phyloP scores from a whole-genome alignment of 2,113 vertebrate species.

The Charina bottae region DNA sequence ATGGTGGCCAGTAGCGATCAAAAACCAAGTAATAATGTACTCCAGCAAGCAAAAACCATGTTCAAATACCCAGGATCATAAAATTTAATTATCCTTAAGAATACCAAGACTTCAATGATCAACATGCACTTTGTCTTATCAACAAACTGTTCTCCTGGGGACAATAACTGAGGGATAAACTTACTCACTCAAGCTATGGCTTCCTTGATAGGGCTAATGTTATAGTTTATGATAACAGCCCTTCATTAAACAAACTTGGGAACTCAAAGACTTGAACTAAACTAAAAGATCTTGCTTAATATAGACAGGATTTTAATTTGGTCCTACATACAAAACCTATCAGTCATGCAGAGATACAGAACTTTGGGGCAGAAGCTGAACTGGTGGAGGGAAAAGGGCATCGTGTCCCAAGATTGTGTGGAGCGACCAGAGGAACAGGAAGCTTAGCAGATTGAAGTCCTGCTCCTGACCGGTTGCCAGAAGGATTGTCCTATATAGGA shows the following conservation, averaged over 20 bases:
- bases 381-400: background rate
- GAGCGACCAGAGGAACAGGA: background rate
- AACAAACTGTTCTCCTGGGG: background rate
- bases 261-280: background rate
- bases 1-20: background rate
- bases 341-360: background rate
- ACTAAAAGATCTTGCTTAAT: background rate
- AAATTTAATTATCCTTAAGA: constrained; percentile 5
- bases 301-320: background rate
- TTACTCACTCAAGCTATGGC: background rate
- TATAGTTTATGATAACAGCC: background rate
- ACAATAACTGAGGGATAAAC: background rate
- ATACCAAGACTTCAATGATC: background rate
- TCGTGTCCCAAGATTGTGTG: background rate
- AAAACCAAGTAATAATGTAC: background rate
- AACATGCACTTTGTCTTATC: background rate
- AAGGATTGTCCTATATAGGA: background rate
- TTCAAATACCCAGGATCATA: background rate
- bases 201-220: background rate
- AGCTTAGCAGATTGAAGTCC: background rate
- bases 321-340: background rate
- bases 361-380: background rate
- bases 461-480: background rate
- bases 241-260: background rate
- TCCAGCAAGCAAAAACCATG: background rate